Evolutionary conservation across 1,140 invertebrate species (phyloP), one percentile per base, ranked within the genome.

Genomic region (Zaprionus vittiger): DNA sequence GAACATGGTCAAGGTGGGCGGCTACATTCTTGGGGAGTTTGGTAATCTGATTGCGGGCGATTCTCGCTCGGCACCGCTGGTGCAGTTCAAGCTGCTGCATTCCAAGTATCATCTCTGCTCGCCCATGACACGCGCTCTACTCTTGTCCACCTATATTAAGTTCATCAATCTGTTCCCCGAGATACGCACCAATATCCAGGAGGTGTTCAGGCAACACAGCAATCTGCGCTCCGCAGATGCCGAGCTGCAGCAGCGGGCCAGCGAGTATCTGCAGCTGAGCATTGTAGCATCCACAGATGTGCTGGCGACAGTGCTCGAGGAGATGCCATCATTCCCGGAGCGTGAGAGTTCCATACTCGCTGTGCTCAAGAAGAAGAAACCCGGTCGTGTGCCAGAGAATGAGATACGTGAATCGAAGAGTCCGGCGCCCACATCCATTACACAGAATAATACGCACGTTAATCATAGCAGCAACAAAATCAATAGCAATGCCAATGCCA

Each of bases 1-100:
- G 94, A 99, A 99, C 93, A 99, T 99, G 99, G 99, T 99, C 0
- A 99, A 99, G 96, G 99, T 99, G 54, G 99, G 99, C 62, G 99
- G 99, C 28, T 99, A 99, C 86, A 99, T 99, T 85, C 94, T 99
- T 49, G 99, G 99, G 65, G 99, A 99, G 94, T 99, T 99, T 94
- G 99, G 99, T 31, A 99, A 99, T 94, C 95, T 99, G 24, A 99
- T 99, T 92, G 99, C 99, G 81, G 99, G 99, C 12, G 99, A 99
- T 94, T 97, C 98, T 66, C 95, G 99, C 61, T 99, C 99, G 44
- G 98, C 98, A 68, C 98, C 99, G 41, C 94, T 96, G 79, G 98
- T 99, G 74, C 98, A 99, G 93, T 99, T 99, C 94, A 97, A 99
- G 93, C 94, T 99, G 38, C 94, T 99, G 83, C 98, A 99, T 95